Percentiles rank a stretch among this genome's conserved stretches.
These are phyloP conservation scores for Plecotus auritus DNA, from an alignment of 2,113 vertebrate species.

Conservation along the genomic window DNA sequence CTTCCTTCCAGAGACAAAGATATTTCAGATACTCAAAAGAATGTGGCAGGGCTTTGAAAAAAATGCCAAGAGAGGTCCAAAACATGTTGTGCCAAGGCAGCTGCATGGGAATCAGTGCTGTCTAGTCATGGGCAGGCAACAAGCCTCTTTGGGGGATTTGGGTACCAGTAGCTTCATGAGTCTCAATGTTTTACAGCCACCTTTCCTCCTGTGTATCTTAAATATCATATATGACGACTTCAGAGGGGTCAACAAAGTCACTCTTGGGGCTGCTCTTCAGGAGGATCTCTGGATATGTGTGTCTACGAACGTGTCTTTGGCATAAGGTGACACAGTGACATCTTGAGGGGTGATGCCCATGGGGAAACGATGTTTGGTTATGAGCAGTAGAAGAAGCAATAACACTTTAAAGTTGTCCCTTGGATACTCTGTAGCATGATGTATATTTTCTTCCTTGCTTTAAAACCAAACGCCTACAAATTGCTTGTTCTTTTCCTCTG, in stretches of 20 bases:
- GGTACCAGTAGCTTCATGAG: not conserved
- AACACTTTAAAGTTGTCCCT: not conserved
- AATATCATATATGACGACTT: not conserved
- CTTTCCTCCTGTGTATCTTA: not conserved
- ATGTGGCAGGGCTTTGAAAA: constrained; percentile 9
- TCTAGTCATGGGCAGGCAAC: not conserved
- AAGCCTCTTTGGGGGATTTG: not conserved
- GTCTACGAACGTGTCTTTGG: not conserved
- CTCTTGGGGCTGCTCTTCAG: not conserved
- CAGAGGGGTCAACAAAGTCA: not conserved
- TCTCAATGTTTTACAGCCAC: not conserved
- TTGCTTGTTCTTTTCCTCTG: not conserved
- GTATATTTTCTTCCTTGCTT: not conserved
- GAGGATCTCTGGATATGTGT: not conserved
- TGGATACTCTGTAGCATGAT: not conserved
- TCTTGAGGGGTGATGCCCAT: not conserved
- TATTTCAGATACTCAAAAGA: constrained; percentile 44
- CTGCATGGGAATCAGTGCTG: not conserved
- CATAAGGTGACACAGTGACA: not conserved
- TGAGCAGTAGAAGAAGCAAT: not conserved
- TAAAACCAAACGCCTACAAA: constrained; percentile 7
- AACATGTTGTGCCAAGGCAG: not conserved
- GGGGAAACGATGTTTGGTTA: not conserved
- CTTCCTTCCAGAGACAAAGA: constrained; percentile 46
- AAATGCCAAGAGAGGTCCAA: not conserved